A percentile compares a stretch with the other conserved stretches of the same genome.
Evolutionary conservation across 2,797 vertebrate genomes (phyloP).

Genomic region (Trachurus trachurus): DNA sequence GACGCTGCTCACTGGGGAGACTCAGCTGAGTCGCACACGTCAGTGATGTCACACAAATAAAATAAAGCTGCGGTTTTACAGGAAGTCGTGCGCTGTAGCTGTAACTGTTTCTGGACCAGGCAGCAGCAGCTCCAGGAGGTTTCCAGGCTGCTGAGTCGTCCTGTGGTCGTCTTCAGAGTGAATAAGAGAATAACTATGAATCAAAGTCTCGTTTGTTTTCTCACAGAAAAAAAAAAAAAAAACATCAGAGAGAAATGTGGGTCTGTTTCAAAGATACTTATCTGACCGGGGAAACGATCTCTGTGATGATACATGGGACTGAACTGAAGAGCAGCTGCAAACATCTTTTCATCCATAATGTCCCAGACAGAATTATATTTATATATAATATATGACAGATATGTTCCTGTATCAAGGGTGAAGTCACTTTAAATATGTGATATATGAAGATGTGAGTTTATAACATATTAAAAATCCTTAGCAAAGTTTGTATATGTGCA

Average conservation of each 20-base stretch:
- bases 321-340: background rate
- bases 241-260: background rate
- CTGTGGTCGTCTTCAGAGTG: conserved; percentile 26
- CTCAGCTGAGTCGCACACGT: conserved; percentile 51
- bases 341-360: background rate
- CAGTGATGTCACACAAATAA: conserved; percentile 55
- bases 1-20: conserved; percentile 50
- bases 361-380: too few relatives aligned
- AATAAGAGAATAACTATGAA: conserved; percentile 20
- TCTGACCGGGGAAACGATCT: background rate
- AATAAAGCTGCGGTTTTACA: conserved; percentile 28
- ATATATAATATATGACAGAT: too few relatives aligned
- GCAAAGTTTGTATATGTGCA: too few relatives aligned
- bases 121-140: background rate
- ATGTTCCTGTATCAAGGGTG: too few relatives aligned
- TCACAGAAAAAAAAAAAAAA: too few relatives aligned
- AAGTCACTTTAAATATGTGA: too few relatives aligned
- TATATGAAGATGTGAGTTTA: too few relatives aligned
- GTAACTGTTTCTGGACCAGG: background rate
- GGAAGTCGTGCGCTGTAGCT: background rate
- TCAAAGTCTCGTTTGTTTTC: conserved; percentile 13
- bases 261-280: background rate
- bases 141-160: conserved; percentile 29
- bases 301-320: background rate
- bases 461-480: too few relatives aligned